Evolutionary conservation across 2,113 vertebrate species (phyloP), one percentile per base, ranked within the genome.

Genomic region (Misgurnus anguillicaudatus): DNA sequence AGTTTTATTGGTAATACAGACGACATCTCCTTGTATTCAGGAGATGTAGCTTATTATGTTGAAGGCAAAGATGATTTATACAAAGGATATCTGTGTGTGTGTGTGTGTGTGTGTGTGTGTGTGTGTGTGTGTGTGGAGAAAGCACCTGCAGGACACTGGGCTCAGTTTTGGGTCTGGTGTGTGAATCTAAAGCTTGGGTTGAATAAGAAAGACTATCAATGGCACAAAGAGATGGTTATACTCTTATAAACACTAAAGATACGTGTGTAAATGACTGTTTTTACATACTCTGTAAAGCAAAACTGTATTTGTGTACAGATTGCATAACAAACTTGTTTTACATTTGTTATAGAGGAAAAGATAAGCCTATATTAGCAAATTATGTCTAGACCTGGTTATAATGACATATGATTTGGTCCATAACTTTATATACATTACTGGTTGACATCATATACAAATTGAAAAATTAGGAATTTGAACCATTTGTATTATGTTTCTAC

Each of bases 121-220:
- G 38, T 57, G 53, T 69, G 79, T 55, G 14, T 70, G 11, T 42
- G 69, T 75, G 36, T 69, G 64, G 62, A 7, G 58, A 65, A 42
- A 68, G 66, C 81, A 82, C 77, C 81, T 82, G 76, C 81, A 48
- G 71, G 48, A 82, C 70, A 73, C 80, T 78, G 75, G 79, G 53
- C 79, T 39, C 21, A 13, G 71, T 75, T 75, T 75, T 75, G 31
- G 53, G 55, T 24, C 41, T 67, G 48, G 21, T 55, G 45, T 79
- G 38, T 65, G 78, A 53, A 41, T 73, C 21, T 74, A 21, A 13
- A n/a, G 21, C 70, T 65, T 61, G 79, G 67, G 62, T 17, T 75
- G 79, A 80, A 80, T 80, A n/a, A 80, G 42, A 72, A 77, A 48
- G 77, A 53, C 77, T 65, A 42, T 71, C 19, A 71, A 61, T 36